phyloP scores from a whole-genome alignment of 2,797 vertebrate genomes.

The Cheirogaleus major region DNA sequence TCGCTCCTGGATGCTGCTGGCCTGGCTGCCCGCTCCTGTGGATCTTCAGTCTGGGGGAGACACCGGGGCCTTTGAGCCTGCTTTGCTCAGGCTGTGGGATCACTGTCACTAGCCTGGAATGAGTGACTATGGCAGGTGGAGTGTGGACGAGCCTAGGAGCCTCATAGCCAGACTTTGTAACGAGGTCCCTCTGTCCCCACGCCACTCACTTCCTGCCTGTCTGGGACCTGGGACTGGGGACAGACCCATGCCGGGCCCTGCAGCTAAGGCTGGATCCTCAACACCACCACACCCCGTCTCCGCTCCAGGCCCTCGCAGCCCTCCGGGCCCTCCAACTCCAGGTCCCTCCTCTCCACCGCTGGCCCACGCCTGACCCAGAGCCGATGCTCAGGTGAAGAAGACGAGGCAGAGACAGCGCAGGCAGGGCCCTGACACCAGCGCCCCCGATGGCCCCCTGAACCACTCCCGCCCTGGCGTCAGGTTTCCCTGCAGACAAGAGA shows the following conservation, averaged over 20 bases:
- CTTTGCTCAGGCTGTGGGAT: background rate
- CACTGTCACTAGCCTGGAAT: background rate
- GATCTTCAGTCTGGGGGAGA: conserved; percentile 35
- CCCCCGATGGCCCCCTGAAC: background rate
- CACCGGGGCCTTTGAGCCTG: background rate
- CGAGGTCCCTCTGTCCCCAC: rapidly evolving
- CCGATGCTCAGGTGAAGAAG: conserved; percentile 25
- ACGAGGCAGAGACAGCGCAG: background rate
- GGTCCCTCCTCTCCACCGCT: no score
- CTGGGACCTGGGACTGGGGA: background rate
- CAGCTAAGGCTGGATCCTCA: background rate
- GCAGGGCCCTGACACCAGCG: background rate
- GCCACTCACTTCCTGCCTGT: rapidly evolving
- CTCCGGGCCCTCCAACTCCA: background rate
- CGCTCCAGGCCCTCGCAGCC: background rate
- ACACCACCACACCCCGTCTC: rapidly evolving
- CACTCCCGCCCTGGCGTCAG: rapidly evolving
- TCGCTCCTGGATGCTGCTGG: rapidly evolving
- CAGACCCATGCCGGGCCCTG: background rate
- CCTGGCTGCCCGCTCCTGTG: background rate
- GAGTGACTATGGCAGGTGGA: background rate
- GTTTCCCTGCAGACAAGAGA: background rate
- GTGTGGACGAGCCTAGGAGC: background rate
- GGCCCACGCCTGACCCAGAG: background rate
- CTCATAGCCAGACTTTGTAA: background rate